phyloP scores from a whole-genome alignment of 2,797 vertebrate species.

The Lagorchestes hirsutus region DNA sequence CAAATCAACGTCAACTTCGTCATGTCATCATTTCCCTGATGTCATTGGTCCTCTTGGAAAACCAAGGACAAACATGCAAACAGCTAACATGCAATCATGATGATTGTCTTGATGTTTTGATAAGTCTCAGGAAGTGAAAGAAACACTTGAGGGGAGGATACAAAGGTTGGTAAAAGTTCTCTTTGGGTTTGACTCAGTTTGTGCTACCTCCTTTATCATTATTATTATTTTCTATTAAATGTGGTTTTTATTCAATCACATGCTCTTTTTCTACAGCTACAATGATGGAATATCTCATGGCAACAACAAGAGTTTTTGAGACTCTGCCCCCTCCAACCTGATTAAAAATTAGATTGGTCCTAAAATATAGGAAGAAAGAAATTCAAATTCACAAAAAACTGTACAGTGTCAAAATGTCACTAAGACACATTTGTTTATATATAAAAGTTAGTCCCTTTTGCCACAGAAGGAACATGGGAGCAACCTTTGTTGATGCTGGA shows the following conservation, averaged over 20 bases:
- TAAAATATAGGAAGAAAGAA: constrained; percentile 99
- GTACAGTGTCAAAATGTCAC: constrained; percentile 99
- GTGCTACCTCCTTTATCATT: not conserved
- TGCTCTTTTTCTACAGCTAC: constrained; percentile 96
- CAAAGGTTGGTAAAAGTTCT: not conserved
- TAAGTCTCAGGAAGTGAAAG: not conserved
- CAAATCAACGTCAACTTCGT: too few species aligned
- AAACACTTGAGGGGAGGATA: not conserved
- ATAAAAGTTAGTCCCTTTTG: constrained; percentile 86
- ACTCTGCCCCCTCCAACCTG: constrained; percentile 88
- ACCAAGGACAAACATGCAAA: not conserved
- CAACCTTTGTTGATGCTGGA: constrained; percentile 78
- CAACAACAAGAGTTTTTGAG: constrained; percentile 89
- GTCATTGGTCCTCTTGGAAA: too few species aligned
- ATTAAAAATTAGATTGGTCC: constrained; percentile 99
- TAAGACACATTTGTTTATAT: constrained; percentile 93
- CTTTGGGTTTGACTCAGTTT: not conserved
- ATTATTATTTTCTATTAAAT: constrained; percentile 84
- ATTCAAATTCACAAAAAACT: constrained; percentile 98
- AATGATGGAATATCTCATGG: constrained; percentile 96
- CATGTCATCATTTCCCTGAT: too few species aligned
- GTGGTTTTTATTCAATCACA: constrained; percentile 95
- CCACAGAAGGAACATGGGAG: constrained; percentile 86
- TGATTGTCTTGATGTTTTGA: not conserved
- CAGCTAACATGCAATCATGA: not conserved